Conservation (phyloP, 2,797 vertebrate genomes). For the Periparus ater region DNA sequence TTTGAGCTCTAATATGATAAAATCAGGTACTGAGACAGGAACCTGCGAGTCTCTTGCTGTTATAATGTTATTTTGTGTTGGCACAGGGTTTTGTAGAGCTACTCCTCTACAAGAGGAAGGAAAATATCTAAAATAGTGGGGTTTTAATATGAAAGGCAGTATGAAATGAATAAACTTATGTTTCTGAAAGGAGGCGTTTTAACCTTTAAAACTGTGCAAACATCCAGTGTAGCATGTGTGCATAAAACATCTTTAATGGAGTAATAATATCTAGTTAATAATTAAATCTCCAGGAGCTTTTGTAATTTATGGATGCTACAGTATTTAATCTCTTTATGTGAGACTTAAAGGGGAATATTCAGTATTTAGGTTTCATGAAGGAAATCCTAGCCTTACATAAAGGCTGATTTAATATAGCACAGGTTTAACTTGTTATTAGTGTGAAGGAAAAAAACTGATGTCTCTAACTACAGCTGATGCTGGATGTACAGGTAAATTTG, state of each 20-base stretch:
- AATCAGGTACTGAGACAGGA: not conserved
- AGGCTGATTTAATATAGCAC: not conserved
- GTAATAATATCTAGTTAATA: constrained; percentile 45
- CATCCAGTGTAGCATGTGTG: not conserved
- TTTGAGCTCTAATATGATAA: not conserved
- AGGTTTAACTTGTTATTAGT: not conserved
- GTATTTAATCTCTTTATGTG: not conserved
- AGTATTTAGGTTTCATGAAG: not conserved
- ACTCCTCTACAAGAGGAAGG: not conserved
- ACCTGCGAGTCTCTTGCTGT: not conserved
- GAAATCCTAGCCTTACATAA: not conserved
- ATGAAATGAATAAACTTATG: rapidly evolving
- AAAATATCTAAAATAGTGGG: not conserved
- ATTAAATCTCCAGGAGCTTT: constrained; percentile 14
- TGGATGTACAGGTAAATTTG: not conserved
- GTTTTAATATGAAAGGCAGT: not conserved
- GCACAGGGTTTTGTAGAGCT: not conserved
- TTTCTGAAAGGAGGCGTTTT: not conserved
- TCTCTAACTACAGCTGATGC: not conserved
- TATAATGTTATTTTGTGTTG: not conserved
- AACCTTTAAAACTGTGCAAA: constrained; percentile 20
- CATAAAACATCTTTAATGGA: not conserved
- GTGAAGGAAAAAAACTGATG: not conserved
- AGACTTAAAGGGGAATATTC: not conserved
- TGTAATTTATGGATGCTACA: not conserved